A percentile compares a stretch with the other conserved stretches of the same genome.
Evolutionary conservation across 2,888 invertebrate species (phyloP).

Genomic region (Lomographa bimaculata): DNA sequence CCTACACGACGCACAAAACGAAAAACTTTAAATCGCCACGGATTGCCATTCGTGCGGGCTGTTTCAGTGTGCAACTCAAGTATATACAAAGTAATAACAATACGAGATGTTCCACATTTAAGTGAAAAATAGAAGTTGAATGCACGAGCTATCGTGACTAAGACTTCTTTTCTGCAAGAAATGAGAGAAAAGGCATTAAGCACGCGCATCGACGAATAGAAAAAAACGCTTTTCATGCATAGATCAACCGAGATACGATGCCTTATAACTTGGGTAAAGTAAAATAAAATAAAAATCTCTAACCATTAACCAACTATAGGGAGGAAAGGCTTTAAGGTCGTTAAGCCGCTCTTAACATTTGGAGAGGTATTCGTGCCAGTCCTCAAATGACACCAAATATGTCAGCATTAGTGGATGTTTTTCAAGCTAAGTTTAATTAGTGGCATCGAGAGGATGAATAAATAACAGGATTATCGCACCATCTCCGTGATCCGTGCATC

Average conservation of each 20-base stretch:
- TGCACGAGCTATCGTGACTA: background rate
- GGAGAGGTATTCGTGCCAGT: constrained; percentile 42
- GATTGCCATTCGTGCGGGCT: constrained; percentile 7
- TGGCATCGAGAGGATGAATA: constrained; percentile 59
- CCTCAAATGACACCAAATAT: constrained; percentile 60
- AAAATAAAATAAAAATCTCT: constrained; percentile 23
- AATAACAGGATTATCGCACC: constrained; percentile 73
- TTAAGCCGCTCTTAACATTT: constrained; percentile 53
- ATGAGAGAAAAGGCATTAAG: constrained; percentile 3
- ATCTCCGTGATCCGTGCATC: constrained; percentile 58
- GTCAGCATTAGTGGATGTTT: constrained; percentile 49
- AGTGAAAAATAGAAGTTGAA: constrained; percentile 10
- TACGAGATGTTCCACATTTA: constrained; percentile 3
- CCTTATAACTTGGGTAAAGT: constrained; percentile 11
- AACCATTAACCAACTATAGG: constrained; percentile 31
- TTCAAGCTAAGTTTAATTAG: constrained; percentile 62
- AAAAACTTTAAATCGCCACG: constrained; percentile 7
- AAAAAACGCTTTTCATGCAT: constrained; percentile 5
- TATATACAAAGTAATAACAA: constrained; percentile 23
- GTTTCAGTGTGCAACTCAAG: background rate
- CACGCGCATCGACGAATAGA: constrained; percentile 1
- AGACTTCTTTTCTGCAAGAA: constrained; percentile 4
- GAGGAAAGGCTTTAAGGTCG: constrained; percentile 48
- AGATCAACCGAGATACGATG: constrained; percentile 2
- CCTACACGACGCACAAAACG: constrained; percentile 16